Evolutionary conservation across 2,888 invertebrate genomes (phyloP).

Genomic region (Pemphredon lugubris): DNA sequence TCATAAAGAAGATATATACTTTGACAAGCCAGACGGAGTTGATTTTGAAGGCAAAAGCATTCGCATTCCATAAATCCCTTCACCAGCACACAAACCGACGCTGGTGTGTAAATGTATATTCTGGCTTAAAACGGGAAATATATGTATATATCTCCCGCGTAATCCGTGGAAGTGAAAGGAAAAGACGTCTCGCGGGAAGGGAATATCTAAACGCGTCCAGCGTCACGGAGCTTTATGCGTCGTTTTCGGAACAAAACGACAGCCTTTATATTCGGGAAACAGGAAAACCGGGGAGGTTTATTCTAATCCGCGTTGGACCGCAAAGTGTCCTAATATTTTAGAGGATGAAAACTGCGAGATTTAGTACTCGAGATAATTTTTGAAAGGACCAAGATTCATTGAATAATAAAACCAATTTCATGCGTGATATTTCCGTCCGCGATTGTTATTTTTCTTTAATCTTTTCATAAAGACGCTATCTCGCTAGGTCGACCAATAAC

Average conservation of each 20-base stretch:
- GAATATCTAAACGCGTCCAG: neutral
- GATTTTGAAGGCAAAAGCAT: neutral
- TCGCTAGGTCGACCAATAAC: too few species aligned
- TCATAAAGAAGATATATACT: neutral
- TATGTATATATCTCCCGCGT: conserved; percentile 7
- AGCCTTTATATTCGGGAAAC: conserved; percentile 37
- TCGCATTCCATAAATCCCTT: conserved; percentile 3
- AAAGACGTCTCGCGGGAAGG: conserved; percentile 1
- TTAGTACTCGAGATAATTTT: neutral
- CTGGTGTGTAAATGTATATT: conserved; percentile 3
- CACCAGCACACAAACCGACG: neutral
- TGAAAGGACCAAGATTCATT: too few species aligned
- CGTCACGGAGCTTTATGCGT: conserved; percentile 27
- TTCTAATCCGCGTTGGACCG: conserved; percentile 67
- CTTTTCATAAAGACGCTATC: too few species aligned
- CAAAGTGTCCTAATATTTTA: conserved; percentile 70
- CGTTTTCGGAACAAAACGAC: conserved; percentile 16
- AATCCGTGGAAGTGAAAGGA: conserved; percentile 7
- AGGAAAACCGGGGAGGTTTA: conserved; percentile 19
- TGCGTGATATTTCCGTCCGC: too few species aligned
- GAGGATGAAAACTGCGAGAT: conserved; percentile 65
- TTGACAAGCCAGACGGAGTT: neutral
- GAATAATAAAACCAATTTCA: too few species aligned
- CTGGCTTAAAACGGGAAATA: conserved; percentile 12
- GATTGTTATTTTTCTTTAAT: too few species aligned